Conservation (phyloP, 64 coral and sea anemone species). For the Cladopsammia gracilis region DNA sequence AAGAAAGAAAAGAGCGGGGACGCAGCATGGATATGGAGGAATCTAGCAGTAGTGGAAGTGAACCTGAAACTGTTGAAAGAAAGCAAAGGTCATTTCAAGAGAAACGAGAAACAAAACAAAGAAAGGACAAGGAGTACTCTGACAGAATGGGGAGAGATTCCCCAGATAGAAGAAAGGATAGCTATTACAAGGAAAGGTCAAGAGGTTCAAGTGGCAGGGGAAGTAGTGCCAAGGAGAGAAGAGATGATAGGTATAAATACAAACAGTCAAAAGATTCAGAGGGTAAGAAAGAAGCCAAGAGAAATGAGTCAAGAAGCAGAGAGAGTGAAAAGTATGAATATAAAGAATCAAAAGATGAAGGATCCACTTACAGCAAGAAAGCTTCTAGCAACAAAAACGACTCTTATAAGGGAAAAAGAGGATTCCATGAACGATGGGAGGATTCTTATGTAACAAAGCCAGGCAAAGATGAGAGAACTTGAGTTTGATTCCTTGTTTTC, state of each 20-base stretch:
- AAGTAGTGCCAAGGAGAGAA: neutral
- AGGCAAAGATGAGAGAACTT: conserved; percentile 3
- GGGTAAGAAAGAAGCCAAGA: neutral
- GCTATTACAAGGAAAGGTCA: neutral
- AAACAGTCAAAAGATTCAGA: conserved; percentile 6
- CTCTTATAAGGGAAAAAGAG: neutral
- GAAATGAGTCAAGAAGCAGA: neutral
- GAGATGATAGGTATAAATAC: neutral
- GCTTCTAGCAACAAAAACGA: neutral
- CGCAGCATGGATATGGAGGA: neutral
- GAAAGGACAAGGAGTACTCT: neutral
- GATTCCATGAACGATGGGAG: neutral
- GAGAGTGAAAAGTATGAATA: neutral
- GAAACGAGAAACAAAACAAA: neutral
- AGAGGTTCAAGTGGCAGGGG: neutral
- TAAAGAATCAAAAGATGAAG: neutral
- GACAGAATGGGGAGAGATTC: neutral
- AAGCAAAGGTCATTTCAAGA: neutral
- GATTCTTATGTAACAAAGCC: neutral
- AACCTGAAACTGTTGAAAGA: neutral
- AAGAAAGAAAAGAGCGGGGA: too few species aligned
- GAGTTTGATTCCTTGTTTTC: neutral
- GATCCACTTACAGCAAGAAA: neutral
- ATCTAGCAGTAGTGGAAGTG: neutral
- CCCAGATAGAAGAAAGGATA: conserved; percentile 9